These are phyloP conservation scores for Pseudocheirus occidentalis DNA, from an alignment of 2,797 vertebrate genomes.

Conservation along the genomic window DNA sequence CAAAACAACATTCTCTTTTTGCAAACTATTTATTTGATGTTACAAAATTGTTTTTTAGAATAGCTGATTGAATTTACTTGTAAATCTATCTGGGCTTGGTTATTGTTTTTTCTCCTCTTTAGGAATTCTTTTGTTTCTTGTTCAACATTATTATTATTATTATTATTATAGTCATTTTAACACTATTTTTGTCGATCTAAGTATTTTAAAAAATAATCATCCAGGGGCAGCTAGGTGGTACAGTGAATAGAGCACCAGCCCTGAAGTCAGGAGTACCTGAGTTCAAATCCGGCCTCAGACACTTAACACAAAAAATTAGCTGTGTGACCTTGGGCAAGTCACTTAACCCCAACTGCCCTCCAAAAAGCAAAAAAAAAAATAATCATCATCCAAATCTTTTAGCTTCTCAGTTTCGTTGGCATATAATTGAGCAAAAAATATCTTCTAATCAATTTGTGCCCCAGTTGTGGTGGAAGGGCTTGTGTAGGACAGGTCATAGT, in stretches of 20 bases:
- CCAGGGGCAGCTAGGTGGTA: too few relatives aligned
- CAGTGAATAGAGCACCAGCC: too few relatives aligned
- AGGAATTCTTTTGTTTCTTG: neutral
- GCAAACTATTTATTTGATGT: neutral
- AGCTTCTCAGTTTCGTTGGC: neutral
- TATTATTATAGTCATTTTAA: neutral
- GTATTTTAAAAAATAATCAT: neutral
- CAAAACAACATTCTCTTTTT: neutral
- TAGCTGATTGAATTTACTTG: neutral
- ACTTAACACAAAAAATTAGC: too few relatives aligned
- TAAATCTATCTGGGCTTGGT: neutral
- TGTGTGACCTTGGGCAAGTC: too few relatives aligned
- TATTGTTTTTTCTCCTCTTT: too few relatives aligned
- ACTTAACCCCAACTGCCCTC: too few relatives aligned
- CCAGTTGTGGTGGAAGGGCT: neutral
- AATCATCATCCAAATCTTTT: neutral
- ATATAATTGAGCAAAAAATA: neutral
- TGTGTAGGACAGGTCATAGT: neutral
- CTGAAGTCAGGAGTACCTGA: too few relatives aligned
- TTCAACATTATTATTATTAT: neutral
- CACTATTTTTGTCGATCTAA: neutral
- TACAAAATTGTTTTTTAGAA: neutral
- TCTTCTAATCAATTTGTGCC: neutral
- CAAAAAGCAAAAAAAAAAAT: too few relatives aligned
- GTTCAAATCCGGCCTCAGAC: too few relatives aligned